A percentile compares a stretch with the other conserved stretches of the same genome.
Evolutionary conservation across 1,140 invertebrate genomes (phyloP).

Genomic region (Sycophila sp.): DNA sequence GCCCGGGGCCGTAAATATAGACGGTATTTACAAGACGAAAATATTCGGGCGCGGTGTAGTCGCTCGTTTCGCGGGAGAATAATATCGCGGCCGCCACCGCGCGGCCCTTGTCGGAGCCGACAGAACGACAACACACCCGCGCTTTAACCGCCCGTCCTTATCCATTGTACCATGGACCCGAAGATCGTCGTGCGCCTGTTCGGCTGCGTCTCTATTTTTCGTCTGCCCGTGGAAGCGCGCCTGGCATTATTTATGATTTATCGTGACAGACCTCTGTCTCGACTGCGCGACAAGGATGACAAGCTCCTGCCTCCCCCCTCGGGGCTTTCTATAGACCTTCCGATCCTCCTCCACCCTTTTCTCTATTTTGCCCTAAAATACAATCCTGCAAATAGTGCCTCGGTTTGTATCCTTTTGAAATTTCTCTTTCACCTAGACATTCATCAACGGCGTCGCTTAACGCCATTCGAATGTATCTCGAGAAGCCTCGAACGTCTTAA

Average conservation of each 20-base stretch:
- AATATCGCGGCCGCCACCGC: not conserved
- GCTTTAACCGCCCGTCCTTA: not conserved
- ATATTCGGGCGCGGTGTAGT: conserved; percentile 56
- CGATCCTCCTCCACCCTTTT: no score
- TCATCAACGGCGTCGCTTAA: not conserved
- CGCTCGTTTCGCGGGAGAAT: conserved; percentile 44
- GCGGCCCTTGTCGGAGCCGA: conserved; percentile 4
- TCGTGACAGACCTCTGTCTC: conserved; percentile 25
- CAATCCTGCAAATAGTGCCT: not conserved
- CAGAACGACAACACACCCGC: conserved; percentile 30
- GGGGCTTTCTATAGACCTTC: not conserved
- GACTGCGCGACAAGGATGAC: conserved; percentile 10
- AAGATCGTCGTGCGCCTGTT: conserved; percentile 5
- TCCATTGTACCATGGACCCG: not conserved
- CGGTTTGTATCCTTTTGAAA: not conserved
- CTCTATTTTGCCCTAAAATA: no score
- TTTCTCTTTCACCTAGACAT: not conserved
- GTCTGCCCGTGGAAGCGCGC: not conserved
- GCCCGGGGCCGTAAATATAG: conserved; percentile 59
- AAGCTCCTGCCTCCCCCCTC: conserved; percentile 1
- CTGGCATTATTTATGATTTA: conserved; percentile 36
- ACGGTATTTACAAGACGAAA: conserved; percentile 61
- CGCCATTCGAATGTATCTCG: no score
- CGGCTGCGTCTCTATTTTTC: conserved; percentile 1
- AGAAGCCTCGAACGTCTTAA: no score